phyloP scores from a whole-genome alignment of 2,888 invertebrate species.

The Plebejus melissa region DNA sequence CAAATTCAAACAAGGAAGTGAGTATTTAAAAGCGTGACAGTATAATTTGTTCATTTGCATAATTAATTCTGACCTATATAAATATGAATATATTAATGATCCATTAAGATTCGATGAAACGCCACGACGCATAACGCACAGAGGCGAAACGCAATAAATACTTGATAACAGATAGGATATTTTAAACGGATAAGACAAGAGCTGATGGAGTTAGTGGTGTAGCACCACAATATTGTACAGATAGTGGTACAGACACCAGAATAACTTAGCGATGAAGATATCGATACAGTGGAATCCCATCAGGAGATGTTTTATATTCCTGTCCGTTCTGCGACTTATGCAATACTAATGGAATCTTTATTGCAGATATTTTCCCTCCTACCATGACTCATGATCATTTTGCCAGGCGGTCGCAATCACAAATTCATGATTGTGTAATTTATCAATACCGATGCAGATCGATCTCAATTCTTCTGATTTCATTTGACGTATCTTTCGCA shows the following conservation, averaged over 20 bases:
- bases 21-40: neutral
- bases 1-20: slow-evolving; percentile 8
- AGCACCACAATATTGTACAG: slow-evolving; percentile 1
- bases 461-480: slow-evolving; percentile 21
- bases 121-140: neutral
- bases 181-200: slow-evolving; percentile 18
- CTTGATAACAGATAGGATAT: slow-evolving; percentile 21
- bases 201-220: slow-evolving; percentile 24
- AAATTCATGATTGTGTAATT: slow-evolving; percentile 11
- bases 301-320: slow-evolving; percentile 6
- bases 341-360: neutral
- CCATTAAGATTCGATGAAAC: neutral
- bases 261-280: slow-evolving; percentile 23
- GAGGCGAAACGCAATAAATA: slow-evolving; percentile 6
- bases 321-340: neutral
- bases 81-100: neutral
- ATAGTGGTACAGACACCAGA: slow-evolving; percentile 7
- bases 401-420: neutral
- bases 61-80: slow-evolving; percentile 6
- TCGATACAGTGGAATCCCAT: slow-evolving; percentile 24
- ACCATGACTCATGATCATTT: neutral
- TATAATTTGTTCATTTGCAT: neutral
- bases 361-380: neutral
- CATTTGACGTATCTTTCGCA: slow-evolving; percentile 20
- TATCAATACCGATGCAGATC: slow-evolving; percentile 18